Conservation (phyloP, 1,140 invertebrate genomes). For the Coptotermes formosanus region DNA sequence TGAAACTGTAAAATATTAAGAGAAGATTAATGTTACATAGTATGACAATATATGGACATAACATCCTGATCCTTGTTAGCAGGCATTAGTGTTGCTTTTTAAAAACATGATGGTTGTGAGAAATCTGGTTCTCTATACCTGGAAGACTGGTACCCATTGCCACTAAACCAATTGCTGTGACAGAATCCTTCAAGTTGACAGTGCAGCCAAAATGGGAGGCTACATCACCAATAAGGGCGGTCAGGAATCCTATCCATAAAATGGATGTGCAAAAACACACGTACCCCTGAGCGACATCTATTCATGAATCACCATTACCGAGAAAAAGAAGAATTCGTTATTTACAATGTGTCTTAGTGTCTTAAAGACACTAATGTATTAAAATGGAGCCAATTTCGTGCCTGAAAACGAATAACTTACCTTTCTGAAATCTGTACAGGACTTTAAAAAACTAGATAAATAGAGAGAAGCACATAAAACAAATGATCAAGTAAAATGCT, state of each 20-base stretch:
- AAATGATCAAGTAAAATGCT: not conserved
- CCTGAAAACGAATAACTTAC: not conserved
- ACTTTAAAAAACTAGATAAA: not conserved
- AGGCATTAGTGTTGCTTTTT: not conserved
- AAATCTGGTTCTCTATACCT: slow-evolving; percentile 59
- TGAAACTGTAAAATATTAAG: not conserved
- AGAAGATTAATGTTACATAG: not conserved
- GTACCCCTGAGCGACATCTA: slow-evolving; percentile 85
- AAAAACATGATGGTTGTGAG: not conserved
- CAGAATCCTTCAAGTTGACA: slow-evolving; percentile 92
- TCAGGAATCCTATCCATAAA: slow-evolving; percentile 89
- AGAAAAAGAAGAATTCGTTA: not conserved
- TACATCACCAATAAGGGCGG: slow-evolving; percentile 93
- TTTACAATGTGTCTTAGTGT: not conserved
- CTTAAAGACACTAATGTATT: not conserved
- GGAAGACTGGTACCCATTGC: slow-evolving; percentile 95
- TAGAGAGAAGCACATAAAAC: not conserved
- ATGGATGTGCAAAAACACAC: slow-evolving; percentile 92
- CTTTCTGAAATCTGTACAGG: not conserved
- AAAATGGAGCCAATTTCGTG: slow-evolving; percentile 3
- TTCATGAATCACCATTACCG: slow-evolving; percentile 18
- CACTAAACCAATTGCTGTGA: slow-evolving; percentile 96
- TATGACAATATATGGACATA: not conserved
- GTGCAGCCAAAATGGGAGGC: slow-evolving; percentile 97
- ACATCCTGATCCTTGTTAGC: not conserved